These are phyloP conservation scores for Okapia johnstoni DNA, from an alignment of 2,113 vertebrate genomes.

Conservation along the genomic window DNA sequence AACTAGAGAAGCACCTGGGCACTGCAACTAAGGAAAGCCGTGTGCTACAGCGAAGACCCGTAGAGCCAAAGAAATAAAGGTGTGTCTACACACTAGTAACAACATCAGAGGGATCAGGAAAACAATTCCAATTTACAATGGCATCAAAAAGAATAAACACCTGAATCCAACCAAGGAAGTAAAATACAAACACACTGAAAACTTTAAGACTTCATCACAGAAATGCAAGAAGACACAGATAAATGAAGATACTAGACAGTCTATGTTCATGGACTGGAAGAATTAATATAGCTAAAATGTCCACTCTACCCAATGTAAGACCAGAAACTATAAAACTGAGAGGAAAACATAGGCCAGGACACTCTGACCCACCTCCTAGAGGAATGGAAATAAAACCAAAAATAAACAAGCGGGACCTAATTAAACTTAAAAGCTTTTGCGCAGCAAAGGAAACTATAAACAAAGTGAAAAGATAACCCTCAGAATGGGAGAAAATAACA, in stretches of 20 bases:
- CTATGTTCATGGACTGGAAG: too few relatives aligned
- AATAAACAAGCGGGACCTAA: neutral
- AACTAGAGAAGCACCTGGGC: neutral
- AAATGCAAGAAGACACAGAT: neutral
- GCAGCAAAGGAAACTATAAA: neutral
- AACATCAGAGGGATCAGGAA: neutral
- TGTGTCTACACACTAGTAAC: neutral
- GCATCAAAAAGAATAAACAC: neutral
- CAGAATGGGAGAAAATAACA: neutral
- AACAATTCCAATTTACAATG: neutral
- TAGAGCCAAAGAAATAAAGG: accelerated
- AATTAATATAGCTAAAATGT: neutral
- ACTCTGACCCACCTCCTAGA: neutral
- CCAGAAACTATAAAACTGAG: neutral
- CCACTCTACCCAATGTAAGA: neutral
- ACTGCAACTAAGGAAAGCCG: neutral
- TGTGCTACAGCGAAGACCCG: accelerated
- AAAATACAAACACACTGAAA: neutral
- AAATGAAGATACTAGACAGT: neutral
- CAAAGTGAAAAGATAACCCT: neutral
- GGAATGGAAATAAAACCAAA: neutral
- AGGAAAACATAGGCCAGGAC: neutral
- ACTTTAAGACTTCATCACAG: neutral
- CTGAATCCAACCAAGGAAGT: neutral
- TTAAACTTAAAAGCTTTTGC: neutral